Evolutionary conservation across 2,888 invertebrate species (phyloP).

Genomic region (Lypha dubia): DNA sequence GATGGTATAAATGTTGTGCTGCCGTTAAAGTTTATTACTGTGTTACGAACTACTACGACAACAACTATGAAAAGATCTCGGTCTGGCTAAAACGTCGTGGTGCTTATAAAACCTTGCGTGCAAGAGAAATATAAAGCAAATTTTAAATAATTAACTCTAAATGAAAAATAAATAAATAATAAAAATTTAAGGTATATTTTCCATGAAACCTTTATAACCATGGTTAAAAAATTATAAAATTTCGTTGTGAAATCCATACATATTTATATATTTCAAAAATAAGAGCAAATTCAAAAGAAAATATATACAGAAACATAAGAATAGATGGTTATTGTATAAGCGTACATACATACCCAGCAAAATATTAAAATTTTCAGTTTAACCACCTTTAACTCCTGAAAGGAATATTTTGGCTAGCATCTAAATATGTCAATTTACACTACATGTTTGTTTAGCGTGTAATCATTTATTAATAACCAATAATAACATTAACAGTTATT

Average conservation of each 20-base stretch:
- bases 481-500: no score
- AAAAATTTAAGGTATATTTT: constrained; percentile 6
- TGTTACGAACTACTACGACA: constrained; percentile 53
- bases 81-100: constrained; percentile 23
- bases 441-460: not conserved
- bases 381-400: not conserved
- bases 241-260: constrained; percentile 23
- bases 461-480: not conserved
- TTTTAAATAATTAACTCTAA: constrained; percentile 36
- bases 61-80: constrained; percentile 3
- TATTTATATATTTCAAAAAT: not conserved
- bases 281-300: not conserved
- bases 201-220: not conserved
- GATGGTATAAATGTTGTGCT: constrained; percentile 48
- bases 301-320: no score
- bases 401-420: not conserved
- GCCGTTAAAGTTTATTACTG: constrained; percentile 62
- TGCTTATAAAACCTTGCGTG: constrained; percentile 20
- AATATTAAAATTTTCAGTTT: not conserved
- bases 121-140: constrained; percentile 11
- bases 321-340: no score
- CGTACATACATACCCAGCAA: constrained; percentile 14
- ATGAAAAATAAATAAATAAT: constrained; percentile 19
- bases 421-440: no score
- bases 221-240: constrained; percentile 25